These are phyloP conservation scores for Hanleya hanleyi DNA, from an alignment of 2,888 invertebrate species.

Conservation along the genomic window DNA sequence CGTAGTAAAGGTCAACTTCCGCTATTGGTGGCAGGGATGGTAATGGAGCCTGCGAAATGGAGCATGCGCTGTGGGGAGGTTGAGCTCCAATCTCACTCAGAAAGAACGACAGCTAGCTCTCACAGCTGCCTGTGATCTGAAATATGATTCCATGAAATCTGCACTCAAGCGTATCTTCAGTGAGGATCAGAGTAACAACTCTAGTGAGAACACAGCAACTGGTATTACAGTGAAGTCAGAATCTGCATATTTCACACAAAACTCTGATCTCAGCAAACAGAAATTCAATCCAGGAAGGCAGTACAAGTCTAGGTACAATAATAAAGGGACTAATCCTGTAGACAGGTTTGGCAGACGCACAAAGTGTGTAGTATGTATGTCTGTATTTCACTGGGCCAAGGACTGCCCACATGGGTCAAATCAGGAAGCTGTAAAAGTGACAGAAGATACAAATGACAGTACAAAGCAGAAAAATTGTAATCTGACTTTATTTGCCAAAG, in stretches of 20 bases:
- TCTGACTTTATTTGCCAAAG: neutral
- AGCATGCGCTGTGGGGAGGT: too few relatives aligned
- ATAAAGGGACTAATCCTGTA: neutral
- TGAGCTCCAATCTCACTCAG: neutral
- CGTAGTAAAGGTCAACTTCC: too few relatives aligned
- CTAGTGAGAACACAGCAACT: neutral
- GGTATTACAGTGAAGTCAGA: neutral
- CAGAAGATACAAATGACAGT: neutral
- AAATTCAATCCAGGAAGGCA: neutral
- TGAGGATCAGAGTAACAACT: neutral
- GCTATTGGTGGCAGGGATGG: too few relatives aligned
- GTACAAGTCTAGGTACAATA: too few relatives aligned
- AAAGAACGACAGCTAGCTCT: constrained; percentile 2
- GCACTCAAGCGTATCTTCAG: constrained; percentile 1
- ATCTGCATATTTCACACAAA: neutral
- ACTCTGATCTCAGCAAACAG: neutral
- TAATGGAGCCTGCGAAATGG: too few relatives aligned
- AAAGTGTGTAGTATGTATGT: constrained; percentile 35
- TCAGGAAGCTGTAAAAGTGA: neutral
- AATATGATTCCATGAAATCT: constrained; percentile 7
- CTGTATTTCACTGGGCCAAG: constrained; percentile 27
- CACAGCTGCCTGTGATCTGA: neutral
- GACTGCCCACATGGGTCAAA: constrained; percentile 2
- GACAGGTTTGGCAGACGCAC: neutral
- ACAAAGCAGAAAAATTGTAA: neutral